Conservation (phyloP, 2,797 vertebrate genomes). For the Phaenicophaeus curvirostris region DNA sequence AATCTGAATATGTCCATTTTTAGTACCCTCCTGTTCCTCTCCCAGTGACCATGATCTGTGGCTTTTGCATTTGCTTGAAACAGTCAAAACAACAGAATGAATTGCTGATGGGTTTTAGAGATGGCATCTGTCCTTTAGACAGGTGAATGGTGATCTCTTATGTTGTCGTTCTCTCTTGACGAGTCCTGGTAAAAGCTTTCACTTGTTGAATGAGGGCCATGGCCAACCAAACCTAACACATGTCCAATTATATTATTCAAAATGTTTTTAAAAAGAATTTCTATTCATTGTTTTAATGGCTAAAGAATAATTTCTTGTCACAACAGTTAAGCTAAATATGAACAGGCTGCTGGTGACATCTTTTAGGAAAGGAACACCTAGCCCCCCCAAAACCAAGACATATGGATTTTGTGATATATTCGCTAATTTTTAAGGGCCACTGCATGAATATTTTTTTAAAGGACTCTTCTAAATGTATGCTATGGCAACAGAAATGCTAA, state of each 20-base stretch:
- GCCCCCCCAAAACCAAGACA: neutral
- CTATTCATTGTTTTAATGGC: neutral
- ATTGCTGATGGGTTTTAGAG: neutral
- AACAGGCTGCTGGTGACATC: neutral
- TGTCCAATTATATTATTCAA: neutral
- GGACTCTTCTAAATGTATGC: neutral
- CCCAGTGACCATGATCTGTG: neutral
- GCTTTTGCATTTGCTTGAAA: slow-evolving; percentile 10
- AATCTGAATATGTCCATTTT: neutral
- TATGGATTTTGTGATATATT: neutral
- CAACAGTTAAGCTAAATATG: neutral
- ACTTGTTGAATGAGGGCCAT: neutral
- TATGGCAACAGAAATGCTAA: neutral
- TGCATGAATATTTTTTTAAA: neutral
- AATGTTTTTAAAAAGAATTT: neutral
- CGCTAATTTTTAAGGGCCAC: neutral
- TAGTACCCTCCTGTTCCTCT: neutral
- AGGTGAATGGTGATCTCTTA: slow-evolving; percentile 6
- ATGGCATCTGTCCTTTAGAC: slow-evolving; percentile 41
- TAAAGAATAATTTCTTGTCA: neutral
- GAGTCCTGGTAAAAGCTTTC: neutral
- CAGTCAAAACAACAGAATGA: neutral
- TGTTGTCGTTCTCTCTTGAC: neutral
- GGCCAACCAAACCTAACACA: neutral
- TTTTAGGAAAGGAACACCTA: neutral